These are phyloP conservation scores for Tenebrio molitor DNA, from an alignment of 1,140 invertebrate species.

Conservation along the genomic window DNA sequence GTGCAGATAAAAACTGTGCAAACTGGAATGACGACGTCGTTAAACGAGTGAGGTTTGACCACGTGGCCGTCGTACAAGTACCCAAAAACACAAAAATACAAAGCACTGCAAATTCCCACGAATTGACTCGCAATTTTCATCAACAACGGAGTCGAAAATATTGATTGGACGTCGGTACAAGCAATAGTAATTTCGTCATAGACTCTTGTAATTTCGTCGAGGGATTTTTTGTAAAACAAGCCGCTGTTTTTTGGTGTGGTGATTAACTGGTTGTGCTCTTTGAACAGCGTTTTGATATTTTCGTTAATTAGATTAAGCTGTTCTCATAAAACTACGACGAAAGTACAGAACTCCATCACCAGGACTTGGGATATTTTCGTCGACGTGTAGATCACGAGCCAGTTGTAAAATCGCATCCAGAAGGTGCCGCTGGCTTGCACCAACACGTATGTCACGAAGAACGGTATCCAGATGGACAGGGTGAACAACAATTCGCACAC, in stretches of 20 bases:
- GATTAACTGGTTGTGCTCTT: slow-evolving; percentile 6
- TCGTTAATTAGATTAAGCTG: slow-evolving; percentile 1
- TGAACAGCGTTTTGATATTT: not conserved
- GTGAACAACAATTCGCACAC: not conserved
- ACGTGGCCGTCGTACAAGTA: not conserved
- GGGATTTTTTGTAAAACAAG: not conserved
- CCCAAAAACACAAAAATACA: slow-evolving; percentile 13
- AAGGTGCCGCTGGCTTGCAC: not conserved
- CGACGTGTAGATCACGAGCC: not conserved
- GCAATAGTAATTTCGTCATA: not conserved
- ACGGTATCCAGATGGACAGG: not conserved
- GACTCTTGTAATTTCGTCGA: not conserved
- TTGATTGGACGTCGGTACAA: not conserved
- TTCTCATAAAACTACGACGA: not conserved
- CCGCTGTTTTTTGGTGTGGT: not conserved
- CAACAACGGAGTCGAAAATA: slow-evolving; percentile 1
- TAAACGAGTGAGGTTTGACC: not conserved
- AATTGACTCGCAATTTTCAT: slow-evolving; percentile 26
- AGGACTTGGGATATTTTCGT: slow-evolving; percentile 21
- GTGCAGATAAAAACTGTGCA: not conserved
- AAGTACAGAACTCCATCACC: not conserved
- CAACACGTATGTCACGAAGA: slow-evolving; percentile 5
- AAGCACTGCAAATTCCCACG: not conserved
- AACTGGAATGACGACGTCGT: not conserved
- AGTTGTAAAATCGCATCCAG: not conserved